Conservation (phyloP, 1,140 invertebrate genomes). For the Rhyzopertha dominica region DNA sequence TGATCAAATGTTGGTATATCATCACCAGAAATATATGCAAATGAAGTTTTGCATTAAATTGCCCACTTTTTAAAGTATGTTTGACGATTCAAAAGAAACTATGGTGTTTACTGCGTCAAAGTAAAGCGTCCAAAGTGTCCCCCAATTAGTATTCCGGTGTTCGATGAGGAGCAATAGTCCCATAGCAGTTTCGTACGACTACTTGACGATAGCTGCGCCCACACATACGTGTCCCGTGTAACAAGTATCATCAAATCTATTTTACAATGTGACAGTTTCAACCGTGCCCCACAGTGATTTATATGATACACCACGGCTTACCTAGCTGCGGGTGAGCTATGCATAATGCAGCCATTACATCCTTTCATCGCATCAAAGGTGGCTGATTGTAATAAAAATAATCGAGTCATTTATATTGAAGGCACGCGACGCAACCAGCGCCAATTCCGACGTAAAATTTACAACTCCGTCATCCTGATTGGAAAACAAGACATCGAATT, state of each 20-base stretch:
- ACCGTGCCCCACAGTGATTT: slow-evolving; percentile 15
- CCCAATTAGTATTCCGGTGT: slow-evolving; percentile 28
- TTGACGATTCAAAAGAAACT: too few species aligned
- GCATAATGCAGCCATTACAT: too few species aligned
- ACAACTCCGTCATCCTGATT: too few species aligned
- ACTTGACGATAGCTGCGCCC: slow-evolving; percentile 27
- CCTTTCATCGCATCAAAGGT: not conserved
- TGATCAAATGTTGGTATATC: too few species aligned
- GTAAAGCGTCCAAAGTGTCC: too few species aligned
- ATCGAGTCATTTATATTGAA: not conserved
- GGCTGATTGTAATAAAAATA: not conserved
- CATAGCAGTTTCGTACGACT: slow-evolving; percentile 25
- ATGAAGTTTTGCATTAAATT: too few species aligned
- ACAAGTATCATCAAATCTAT: slow-evolving; percentile 21
- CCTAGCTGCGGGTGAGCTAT: not conserved
- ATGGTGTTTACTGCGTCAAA: too few species aligned
- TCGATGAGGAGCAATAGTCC: slow-evolving; percentile 20
- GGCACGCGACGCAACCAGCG: too few species aligned
- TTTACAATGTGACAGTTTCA: slow-evolving; percentile 24
- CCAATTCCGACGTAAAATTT: too few species aligned
- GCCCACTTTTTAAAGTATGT: too few species aligned
- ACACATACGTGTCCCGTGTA: slow-evolving; percentile 24
- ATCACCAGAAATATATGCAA: too few species aligned
- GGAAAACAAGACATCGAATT: slow-evolving; percentile 16
- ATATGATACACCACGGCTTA: slow-evolving; percentile 10